Base-by-base conservation (phyloP, 2,797 vertebrate genomes). In the Crax fasciolata region DNA sequence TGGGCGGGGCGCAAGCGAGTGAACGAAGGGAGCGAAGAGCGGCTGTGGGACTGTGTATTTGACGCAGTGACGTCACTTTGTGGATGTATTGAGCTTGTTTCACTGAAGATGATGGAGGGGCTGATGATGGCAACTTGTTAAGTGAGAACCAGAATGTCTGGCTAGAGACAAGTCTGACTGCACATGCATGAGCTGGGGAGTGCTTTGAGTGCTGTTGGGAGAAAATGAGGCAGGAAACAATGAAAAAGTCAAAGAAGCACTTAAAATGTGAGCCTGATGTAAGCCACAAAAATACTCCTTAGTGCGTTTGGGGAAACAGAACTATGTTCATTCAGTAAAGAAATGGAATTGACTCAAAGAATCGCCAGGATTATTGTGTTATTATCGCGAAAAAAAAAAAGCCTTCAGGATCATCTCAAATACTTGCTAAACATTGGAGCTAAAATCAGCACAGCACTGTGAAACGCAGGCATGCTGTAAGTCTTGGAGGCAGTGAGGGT, bases 161-260 rank as follows among this genome's bases (percentile, higher is more conserved):
- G n/a, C 82, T 85, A 59, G 76, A 89, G 87, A 95, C 75, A 83
- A 92, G 83, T 87, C 68, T 80, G 61, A 49, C 70, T 89, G 27
- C 66, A 89, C 79, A 75, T 11, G 5, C 49, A 48, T 63, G 44
- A 65, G 72, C 58, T 80, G 58, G 81, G 90, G n/a, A 95, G 89
- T 92, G 62, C 70, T 77, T 95, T 62, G 48, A 90, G 35, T 68
- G 32, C 46, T 92, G 0, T 81, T 94, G 59, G 84, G 86, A 94
- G 88, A 95, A 83, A 95, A 80, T 48, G 70, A 89, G 35, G 39
- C 38, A 2, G 46, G n/a, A 79, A 96, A 70, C 72, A 87, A 79
- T 44, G 38, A 71, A 86, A 79, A 84, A 78, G 75, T 92, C 76
- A 83, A 86, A 94, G 78, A 79, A 92, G 66, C 84, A 77, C 24